Percentiles rank a stretch among this genome's conserved stretches.
Evolutionary conservation across 2,888 invertebrate species (phyloP).

Genomic region (Asteroscopus sphinx): DNA sequence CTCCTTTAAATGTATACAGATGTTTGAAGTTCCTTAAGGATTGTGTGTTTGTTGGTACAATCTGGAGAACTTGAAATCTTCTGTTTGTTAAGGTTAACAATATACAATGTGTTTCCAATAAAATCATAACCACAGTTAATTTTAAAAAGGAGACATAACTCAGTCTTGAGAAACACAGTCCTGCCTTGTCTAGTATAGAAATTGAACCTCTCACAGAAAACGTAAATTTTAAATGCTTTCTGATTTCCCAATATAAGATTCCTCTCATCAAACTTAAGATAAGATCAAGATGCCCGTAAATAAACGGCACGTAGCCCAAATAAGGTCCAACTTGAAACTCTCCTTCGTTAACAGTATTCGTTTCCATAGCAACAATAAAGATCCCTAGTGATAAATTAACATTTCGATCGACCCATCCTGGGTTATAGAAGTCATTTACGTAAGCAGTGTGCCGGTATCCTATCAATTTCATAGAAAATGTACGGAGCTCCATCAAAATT

Average conservation of each 20-base stretch:
- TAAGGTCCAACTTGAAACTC: slow-evolving; percentile 27
- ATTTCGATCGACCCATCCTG: slow-evolving; percentile 60
- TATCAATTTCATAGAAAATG: slow-evolving; percentile 64
- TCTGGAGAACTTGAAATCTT: too few relatives aligned
- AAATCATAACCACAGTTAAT: too few relatives aligned
- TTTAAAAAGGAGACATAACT: too few relatives aligned
- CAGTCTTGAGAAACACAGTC: too few relatives aligned
- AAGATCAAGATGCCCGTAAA: slow-evolving; percentile 15
- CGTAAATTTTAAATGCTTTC: neutral
- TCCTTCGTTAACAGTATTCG: slow-evolving; percentile 51
- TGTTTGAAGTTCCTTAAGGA: neutral
- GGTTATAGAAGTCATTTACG: slow-evolving; percentile 59
- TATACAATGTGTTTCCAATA: too few relatives aligned
- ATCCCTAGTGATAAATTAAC: slow-evolving; percentile 65
- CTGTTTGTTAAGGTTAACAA: too few relatives aligned
- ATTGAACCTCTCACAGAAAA: too few relatives aligned
- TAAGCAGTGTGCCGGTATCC: slow-evolving; percentile 55
- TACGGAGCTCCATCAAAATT: slow-evolving; percentile 61
- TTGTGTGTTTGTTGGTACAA: neutral
- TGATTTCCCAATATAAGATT: slow-evolving; percentile 2
- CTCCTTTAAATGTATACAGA: slow-evolving; percentile 13
- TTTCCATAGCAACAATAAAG: slow-evolving; percentile 52
- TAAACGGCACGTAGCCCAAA: slow-evolving; percentile 19
- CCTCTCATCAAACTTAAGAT: slow-evolving; percentile 22
- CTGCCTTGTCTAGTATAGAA: too few relatives aligned